phyloP scores from a whole-genome alignment of 2,888 invertebrate genomes.

The Polydrusus tereticollis region DNA sequence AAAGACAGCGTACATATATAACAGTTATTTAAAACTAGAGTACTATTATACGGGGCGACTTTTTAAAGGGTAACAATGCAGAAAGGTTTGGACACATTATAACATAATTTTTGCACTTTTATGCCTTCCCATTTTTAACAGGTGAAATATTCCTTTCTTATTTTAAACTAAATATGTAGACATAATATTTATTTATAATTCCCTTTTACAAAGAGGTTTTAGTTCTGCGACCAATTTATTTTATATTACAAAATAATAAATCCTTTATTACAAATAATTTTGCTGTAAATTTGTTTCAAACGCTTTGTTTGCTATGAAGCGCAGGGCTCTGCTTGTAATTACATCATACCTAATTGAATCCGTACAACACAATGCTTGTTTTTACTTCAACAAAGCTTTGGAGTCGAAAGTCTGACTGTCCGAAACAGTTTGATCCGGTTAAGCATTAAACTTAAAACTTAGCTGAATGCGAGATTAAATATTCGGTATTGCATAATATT shows the following conservation, averaged over 20 bases:
- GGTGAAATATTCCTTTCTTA: too few species aligned
- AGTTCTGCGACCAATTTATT: too few species aligned
- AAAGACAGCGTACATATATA: conserved; percentile 30
- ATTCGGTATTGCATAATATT: too few species aligned
- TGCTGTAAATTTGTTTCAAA: background rate
- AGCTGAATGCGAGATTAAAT: background rate
- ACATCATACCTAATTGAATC: background rate
- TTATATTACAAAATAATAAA: too few species aligned
- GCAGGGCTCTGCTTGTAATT: background rate
- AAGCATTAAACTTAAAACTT: background rate
- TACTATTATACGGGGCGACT: background rate
- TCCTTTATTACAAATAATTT: background rate
- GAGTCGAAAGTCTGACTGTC: background rate
- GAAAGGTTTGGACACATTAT: background rate
- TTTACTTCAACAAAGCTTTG: background rate
- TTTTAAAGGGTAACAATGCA: background rate
- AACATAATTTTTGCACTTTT: background rate
- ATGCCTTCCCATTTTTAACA: too few species aligned
- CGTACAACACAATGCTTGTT: background rate
- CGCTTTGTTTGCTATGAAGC: background rate
- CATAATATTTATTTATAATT: too few species aligned
- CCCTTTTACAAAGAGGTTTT: too few species aligned
- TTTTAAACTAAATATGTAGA: too few species aligned
- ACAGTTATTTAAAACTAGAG: conserved; percentile 12
- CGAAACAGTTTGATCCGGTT: background rate